A percentile compares a stretch with the other conserved stretches of the same genome.
Conservation (phyloP, 2,797 vertebrate species). For the Geotrypetes seraphini region DNA sequence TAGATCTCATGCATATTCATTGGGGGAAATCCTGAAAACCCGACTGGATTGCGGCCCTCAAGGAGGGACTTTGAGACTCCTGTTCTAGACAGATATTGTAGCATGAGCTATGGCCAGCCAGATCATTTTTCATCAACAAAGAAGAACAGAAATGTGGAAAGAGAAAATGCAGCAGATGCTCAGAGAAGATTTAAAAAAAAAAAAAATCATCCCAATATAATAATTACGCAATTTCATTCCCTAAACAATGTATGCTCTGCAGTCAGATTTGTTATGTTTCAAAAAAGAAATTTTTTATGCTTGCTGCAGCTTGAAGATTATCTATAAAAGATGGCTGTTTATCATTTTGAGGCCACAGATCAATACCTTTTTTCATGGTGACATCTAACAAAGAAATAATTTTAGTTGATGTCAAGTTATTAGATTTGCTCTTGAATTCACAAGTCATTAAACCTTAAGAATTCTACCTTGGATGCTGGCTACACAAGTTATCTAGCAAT, state of each 20-base stretch:
- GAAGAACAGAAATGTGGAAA: neutral
- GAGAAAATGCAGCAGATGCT: slow-evolving; percentile 7
- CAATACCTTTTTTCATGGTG: neutral
- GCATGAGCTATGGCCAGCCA: no score
- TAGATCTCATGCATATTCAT: no score
- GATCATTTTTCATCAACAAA: neutral
- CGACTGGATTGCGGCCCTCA: no score
- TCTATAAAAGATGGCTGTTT: neutral
- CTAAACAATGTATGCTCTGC: slow-evolving; percentile 1
- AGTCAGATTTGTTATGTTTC: slow-evolving; percentile 6
- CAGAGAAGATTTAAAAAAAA: no score
- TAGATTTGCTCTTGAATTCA: neutral
- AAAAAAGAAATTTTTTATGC: neutral
- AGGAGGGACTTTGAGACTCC: no score
- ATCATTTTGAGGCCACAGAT: neutral
- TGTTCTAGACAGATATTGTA: slow-evolving; percentile 13
- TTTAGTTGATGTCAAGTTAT: neutral
- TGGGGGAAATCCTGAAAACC: no score
- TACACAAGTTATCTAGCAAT: no score
- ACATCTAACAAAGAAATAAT: neutral
- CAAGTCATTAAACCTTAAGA: no score
- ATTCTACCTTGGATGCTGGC: no score
- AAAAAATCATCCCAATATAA: neutral
- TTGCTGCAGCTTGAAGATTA: no score
- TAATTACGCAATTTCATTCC: neutral